phyloP scores from a whole-genome alignment of 2,888 invertebrate species.

The Ennomos quercinarius region DNA sequence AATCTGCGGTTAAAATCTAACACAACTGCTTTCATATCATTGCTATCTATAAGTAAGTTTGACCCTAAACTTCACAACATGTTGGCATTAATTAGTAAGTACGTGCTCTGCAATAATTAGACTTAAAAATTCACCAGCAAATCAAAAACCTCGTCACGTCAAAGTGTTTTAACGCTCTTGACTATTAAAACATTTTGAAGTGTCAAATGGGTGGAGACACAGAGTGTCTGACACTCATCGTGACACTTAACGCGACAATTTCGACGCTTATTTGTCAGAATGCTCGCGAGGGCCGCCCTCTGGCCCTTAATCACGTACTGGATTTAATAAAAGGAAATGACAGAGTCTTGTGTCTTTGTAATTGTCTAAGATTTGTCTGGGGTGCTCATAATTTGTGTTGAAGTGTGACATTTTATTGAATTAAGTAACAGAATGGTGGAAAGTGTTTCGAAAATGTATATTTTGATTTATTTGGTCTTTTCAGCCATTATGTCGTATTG shows the following conservation, averaged over 20 bases:
- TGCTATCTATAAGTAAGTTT: too few relatives aligned
- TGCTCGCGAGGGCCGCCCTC: constrained; percentile 37
- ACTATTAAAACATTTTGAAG: constrained; percentile 37
- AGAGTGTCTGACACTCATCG: constrained; percentile 41
- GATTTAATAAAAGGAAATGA: constrained; percentile 40
- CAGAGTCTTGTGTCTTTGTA: constrained; percentile 16
- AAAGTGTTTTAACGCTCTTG: constrained; percentile 15
- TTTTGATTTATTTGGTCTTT: too few relatives aligned
- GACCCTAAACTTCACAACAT: too few relatives aligned
- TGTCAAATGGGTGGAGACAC: constrained; percentile 59
- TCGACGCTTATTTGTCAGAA: constrained; percentile 62
- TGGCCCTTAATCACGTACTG: constrained; percentile 39
- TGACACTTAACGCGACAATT: constrained; percentile 51
- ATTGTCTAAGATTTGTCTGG: constrained; percentile 36
- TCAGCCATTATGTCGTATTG: too few relatives aligned
- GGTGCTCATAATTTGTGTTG: constrained; percentile 11
- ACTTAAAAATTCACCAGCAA: not conserved
- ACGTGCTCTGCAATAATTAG: not conserved
- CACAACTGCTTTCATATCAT: not conserved
- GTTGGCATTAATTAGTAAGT: too few relatives aligned
- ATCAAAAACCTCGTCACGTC: constrained; percentile 10
- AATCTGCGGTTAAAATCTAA: not conserved
- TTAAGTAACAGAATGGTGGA: constrained; percentile 6
- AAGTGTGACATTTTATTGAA: constrained; percentile 8
- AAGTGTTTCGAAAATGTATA: not conserved